Conservation (phyloP, 2,888 invertebrate species). For the Tryphoninae sp. region DNA sequence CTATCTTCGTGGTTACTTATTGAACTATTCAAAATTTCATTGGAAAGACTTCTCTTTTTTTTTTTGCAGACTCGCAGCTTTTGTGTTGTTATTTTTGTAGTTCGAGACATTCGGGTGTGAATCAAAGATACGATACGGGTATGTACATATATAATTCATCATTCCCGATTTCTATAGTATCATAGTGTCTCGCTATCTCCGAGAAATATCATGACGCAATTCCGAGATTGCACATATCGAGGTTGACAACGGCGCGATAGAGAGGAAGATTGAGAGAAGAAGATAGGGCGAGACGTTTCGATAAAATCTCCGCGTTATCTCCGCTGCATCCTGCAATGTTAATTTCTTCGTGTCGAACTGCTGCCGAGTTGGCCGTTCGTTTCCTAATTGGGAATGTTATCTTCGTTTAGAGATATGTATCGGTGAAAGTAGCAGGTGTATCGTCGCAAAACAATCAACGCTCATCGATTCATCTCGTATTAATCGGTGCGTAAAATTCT, state of each 20-base stretch:
- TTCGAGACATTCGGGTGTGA: neutral
- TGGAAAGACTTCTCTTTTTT: too few relatives aligned
- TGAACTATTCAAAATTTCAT: too few relatives aligned
- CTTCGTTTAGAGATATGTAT: slow-evolving; percentile 12
- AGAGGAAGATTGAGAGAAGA: neutral
- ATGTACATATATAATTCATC: neutral
- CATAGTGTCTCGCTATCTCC: slow-evolving; percentile 28
- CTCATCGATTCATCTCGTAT: neutral
- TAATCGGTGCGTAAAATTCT: neutral
- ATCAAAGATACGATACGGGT: neutral
- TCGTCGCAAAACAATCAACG: neutral
- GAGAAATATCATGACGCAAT: slow-evolving; percentile 36
- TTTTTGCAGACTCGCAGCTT: too few relatives aligned
- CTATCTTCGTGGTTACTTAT: too few relatives aligned
- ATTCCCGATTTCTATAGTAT: neutral
- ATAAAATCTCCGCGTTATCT: slow-evolving; percentile 53
- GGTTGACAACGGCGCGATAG: slow-evolving; percentile 22
- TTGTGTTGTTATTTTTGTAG: too few relatives aligned
- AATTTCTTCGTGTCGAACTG: slow-evolving; percentile 36
- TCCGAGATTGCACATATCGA: slow-evolving; percentile 40
- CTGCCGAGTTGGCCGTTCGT: slow-evolving; percentile 19
- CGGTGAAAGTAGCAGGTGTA: slow-evolving; percentile 12
- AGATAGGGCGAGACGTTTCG: slow-evolving; percentile 36
- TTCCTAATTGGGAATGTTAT: slow-evolving; percentile 30
- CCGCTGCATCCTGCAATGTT: slow-evolving; percentile 48